A percentile compares a stretch with the other conserved stretches of the same genome.
phyloP scores from a whole-genome alignment of 37 sponge, comb jelly and placozoan species.

The Beroe forskalii region DNA sequence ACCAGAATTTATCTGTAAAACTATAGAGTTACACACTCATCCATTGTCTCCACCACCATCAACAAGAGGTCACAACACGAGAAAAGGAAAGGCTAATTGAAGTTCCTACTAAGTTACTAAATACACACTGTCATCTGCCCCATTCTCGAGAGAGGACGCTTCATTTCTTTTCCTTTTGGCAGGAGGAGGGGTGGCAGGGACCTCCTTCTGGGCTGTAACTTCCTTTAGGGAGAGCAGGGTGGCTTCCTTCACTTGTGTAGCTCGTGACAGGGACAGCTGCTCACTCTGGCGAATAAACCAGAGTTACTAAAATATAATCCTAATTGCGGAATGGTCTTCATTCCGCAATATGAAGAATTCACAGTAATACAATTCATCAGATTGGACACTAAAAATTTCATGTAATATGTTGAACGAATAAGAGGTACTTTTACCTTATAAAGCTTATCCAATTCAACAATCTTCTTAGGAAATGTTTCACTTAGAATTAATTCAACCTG shows the following conservation, averaged over 20 bases:
- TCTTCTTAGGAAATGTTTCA: slow-evolving; percentile 38
- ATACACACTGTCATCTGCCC: slow-evolving; percentile 28
- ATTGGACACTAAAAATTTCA: neutral
- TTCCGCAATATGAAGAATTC: too few relatives aligned
- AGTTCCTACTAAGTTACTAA: too few relatives aligned
- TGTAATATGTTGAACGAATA: too few relatives aligned
- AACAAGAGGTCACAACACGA: neutral
- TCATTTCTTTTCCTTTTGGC: slow-evolving; percentile 51
- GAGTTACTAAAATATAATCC: too few relatives aligned
- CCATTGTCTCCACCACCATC: neutral
- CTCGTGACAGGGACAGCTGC: slow-evolving; percentile 3
- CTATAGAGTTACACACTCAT: too few relatives aligned
- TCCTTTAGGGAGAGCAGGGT: neutral
- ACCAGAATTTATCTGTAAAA: too few relatives aligned
- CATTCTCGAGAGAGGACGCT: slow-evolving; percentile 21
- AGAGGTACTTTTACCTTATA: slow-evolving; percentile 3
- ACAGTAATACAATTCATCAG: neutral
- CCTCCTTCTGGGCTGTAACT: slow-evolving; percentile 28
- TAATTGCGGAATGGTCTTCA: too few relatives aligned
- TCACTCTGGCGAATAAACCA: slow-evolving; percentile 8
- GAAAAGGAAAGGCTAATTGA: neutral
- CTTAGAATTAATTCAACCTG: slow-evolving; percentile 36
- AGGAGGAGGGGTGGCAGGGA: slow-evolving; percentile 1
- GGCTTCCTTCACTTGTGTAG: slow-evolving; percentile 13
- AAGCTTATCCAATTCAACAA: slow-evolving; percentile 21